Base-by-base conservation (phyloP, 30 jellyfish, hydroid and myxozoan genomes). In the Hydractinia echinata region DNA sequence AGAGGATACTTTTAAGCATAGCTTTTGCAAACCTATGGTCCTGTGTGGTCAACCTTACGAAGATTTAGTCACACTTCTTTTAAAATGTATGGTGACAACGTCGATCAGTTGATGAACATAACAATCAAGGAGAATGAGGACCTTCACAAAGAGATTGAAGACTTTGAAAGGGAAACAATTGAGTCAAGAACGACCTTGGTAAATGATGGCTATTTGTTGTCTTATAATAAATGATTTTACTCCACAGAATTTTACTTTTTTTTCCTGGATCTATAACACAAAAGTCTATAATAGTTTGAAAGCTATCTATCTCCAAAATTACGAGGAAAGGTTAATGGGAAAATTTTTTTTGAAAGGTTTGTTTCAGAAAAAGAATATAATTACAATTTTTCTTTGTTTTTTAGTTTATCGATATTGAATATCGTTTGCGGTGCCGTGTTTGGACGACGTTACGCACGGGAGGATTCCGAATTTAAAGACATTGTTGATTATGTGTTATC, bases 151-250 rank as follows among this genome's bases (percentile, higher is more conserved):
- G 13, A 69, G 95, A 64, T 61, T 79, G 51, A 82, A 64, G 19
- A 73, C n/a, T 8, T 53, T 56, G 66, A 9, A 14, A 21, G 95
- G 86, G 10, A 60, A 66, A 53, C 86, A 7, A 30, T 66, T 13
- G 87, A 89, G 92, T 88, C 6, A 20, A 79, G 61, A 61, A 81
- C 18, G 89, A 89, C 39, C 44, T 89, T 1, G 91, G 97, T 89
- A 76, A 89, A 82, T 73, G 7, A 8, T 71, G 13, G 60, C 44
- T 30, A 30, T n/a, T n/a, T 30, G 44, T 30, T 67, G 78, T 13
- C 14, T 15, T 48, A 67, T 67, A 21, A 11, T 15, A 20, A 15
- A 10, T 67, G 78, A 15, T 20, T 15, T 67, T 67, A 1, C 14
- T 15, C 50, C 21, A 67, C n/a, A 11, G 3, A 67, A 67, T 10